Evolutionary conservation across 2,888 invertebrate genomes (phyloP).

Genomic region (Macrosiphum euphorbiae): DNA sequence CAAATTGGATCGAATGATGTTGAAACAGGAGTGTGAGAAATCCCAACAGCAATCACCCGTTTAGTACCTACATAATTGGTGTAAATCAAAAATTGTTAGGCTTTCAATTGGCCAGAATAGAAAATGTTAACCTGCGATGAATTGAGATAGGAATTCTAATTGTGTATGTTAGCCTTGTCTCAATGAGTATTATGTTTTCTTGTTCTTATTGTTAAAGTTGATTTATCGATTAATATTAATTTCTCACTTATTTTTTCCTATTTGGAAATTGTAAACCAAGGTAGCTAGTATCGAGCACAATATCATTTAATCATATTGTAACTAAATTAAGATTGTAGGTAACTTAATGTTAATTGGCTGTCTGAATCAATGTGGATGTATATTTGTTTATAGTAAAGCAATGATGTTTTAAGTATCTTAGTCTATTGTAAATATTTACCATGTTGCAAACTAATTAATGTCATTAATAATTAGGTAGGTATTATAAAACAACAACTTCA

Average conservation of each 20-base stretch:
- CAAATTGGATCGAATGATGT: constrained; percentile 80
- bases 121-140: neutral
- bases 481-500: constrained; percentile 21
- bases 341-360: constrained; percentile 39
- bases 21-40: constrained; percentile 77
- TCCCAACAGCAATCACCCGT: constrained; percentile 70
- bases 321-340: constrained; percentile 47
- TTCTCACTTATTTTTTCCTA: constrained; percentile 49
- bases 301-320: constrained; percentile 48
- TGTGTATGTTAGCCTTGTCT: neutral
- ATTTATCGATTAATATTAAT: constrained; percentile 26
- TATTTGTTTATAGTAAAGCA: constrained; percentile 42
- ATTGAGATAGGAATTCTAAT: neutral
- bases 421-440: constrained; percentile 39
- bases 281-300: constrained; percentile 56
- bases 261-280: constrained; percentile 46
- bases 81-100: constrained; percentile 45
- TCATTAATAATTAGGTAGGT: neutral
- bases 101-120: neutral
- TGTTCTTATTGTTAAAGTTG: neutral
- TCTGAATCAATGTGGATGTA: constrained; percentile 41
- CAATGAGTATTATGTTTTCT: constrained; percentile 29
- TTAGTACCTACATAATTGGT: neutral
- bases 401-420: constrained; percentile 43
- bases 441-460: constrained; percentile 30